Evolutionary conservation across 2,113 vertebrate species (phyloP).

Genomic region (Setophaga petechia): DNA sequence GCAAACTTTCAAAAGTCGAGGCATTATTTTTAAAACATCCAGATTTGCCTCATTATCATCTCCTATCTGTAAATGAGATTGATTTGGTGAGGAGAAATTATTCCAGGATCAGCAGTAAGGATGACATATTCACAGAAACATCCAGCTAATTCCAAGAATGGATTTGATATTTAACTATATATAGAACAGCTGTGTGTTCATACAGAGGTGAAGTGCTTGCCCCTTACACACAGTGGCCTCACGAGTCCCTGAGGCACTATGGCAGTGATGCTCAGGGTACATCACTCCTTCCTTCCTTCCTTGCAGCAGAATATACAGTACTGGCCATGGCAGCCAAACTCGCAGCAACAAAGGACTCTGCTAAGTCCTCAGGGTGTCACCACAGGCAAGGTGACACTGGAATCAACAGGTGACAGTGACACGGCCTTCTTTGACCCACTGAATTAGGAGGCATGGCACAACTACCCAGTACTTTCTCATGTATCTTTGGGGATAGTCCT

Average conservation of each 20-base stretch:
- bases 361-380: background rate
- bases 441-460: background rate
- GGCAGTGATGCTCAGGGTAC: background rate
- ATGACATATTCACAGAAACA: background rate
- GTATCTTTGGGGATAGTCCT: background rate
- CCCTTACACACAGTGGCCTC: background rate
- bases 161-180: background rate
- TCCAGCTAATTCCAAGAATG: background rate
- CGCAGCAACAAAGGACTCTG: background rate
- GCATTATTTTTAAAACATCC: background rate
- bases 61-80: background rate
- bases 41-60: background rate
- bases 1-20: background rate
- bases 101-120: background rate
- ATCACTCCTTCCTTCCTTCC: background rate
- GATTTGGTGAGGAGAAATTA: background rate
- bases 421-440: rapidly evolving
- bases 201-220: background rate
- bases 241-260: rapidly evolving
- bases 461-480: background rate
- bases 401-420: background rate
- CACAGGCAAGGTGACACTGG: background rate
- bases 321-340: background rate
- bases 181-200: background rate
- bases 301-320: background rate